Evolutionary conservation across 2,113 vertebrate genomes (phyloP).

Genomic region (Odontesthes bonariensis): DNA sequence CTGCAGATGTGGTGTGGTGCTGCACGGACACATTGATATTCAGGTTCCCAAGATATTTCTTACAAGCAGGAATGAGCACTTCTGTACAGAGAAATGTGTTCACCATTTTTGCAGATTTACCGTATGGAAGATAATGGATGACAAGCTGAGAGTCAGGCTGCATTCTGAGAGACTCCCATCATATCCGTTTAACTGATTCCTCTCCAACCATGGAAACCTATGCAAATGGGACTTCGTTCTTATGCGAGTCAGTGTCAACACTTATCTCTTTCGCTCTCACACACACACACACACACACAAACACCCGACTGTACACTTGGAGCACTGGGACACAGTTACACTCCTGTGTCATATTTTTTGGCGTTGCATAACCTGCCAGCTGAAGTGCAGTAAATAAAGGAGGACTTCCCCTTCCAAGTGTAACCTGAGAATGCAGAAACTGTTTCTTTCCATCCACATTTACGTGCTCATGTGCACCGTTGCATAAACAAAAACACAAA

Average conservation of each 20-base stretch:
- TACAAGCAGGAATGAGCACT: constrained; percentile 40
- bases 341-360: constrained; percentile 31
- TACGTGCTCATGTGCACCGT: neutral
- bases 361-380: constrained; percentile 51
- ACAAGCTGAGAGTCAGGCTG: constrained; percentile 25
- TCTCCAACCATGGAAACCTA: constrained; percentile 17
- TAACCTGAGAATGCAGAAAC: constrained; percentile 31
- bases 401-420: constrained; percentile 57
- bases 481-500: neutral
- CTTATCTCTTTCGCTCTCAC: constrained; percentile 7
- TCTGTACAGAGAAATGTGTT: constrained; percentile 30
- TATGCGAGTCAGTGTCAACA: constrained; percentile 13
- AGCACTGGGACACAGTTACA: constrained; percentile 14
- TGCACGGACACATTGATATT: constrained; percentile 15
- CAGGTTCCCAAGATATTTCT: constrained; percentile 30
- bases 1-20: constrained; percentile 26
- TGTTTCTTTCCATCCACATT: constrained; percentile 15
- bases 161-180: neutral
- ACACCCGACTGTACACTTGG: neutral
- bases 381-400: constrained; percentile 62
- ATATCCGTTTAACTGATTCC: constrained; percentile 48
- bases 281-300: neutral
- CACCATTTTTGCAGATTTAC: constrained; percentile 49
- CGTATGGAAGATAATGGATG: constrained; percentile 28
- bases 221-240: constrained; percentile 49